Conservation (phyloP, 2,888 invertebrate genomes). For the Adelognathus sp. region DNA sequence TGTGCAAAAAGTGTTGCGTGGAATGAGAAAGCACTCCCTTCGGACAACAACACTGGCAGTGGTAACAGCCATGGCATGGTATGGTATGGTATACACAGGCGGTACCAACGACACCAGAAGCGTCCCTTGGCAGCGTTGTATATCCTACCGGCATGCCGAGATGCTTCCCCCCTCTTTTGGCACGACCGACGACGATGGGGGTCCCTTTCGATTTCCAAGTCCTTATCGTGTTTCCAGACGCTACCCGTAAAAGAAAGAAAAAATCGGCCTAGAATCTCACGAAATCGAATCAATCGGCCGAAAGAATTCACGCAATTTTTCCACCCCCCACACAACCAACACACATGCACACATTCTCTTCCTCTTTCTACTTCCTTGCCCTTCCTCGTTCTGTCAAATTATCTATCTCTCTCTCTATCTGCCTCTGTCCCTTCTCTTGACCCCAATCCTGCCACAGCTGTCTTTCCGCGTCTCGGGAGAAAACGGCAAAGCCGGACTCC, state of each 20-base stretch:
- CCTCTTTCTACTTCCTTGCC: neutral
- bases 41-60: neutral
- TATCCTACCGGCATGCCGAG: neutral
- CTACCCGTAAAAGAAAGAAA: conserved; percentile 21
- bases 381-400: neutral
- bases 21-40: conserved; percentile 41
- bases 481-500: conserved; percentile 13
- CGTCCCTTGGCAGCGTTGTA: neutral
- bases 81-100: neutral
- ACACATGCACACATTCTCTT: too few species aligned
- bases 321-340: too few species aligned
- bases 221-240: conserved; percentile 44
- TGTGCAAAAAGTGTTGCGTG: conserved; percentile 24
- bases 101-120: conserved; percentile 14
- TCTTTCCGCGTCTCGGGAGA: neutral
- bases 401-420: conserved; percentile 2
- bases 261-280: conserved; percentile 29
- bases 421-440: conserved; percentile 7
- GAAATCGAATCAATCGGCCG: conserved; percentile 50
- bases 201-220: conserved; percentile 34
- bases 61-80: neutral
- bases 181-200: neutral
- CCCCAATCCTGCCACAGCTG: neutral
- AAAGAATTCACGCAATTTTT: conserved; percentile 34
- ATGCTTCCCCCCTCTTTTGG: neutral